Conservation (phyloP, 2,113 vertebrate genomes). For the Prietella phreatophila region DNA sequence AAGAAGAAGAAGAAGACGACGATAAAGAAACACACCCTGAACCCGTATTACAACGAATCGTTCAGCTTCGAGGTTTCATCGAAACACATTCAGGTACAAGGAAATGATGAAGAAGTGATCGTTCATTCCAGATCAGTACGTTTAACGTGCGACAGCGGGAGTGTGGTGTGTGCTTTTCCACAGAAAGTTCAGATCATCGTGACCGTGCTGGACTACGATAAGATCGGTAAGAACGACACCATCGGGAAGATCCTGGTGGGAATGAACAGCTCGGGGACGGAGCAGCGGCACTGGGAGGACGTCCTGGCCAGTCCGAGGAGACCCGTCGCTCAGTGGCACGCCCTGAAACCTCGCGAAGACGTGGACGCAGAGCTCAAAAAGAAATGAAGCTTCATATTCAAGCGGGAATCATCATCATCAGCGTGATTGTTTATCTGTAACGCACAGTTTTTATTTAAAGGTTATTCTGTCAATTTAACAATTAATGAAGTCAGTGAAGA, state of each 20-base stretch:
- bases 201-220: constrained; percentile 98
- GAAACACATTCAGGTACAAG: constrained; percentile 91
- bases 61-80: constrained; percentile 98
- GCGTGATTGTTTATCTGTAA: background rate
- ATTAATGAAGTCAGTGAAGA: background rate
- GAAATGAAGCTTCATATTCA: constrained; percentile 72
- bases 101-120: background rate
- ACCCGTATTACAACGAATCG: constrained; percentile 81
- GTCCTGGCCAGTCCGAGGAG: constrained; percentile 82
- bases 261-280: constrained; percentile 83
- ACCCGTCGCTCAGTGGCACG: constrained; percentile 96
- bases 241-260: constrained; percentile 95
- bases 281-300: constrained; percentile 89
- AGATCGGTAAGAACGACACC: constrained; percentile 98
- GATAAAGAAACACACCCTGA: constrained; percentile 98
- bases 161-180: constrained; percentile 53
- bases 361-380: constrained; percentile 87
- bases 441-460: background rate
- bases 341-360: constrained; percentile 72
- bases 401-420: background rate
- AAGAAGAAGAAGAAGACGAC: constrained; percentile 99
- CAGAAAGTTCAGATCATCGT: constrained; percentile 95
- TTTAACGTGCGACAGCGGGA: background rate
- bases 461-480: background rate
- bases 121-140: background rate